phyloP scores from a whole-genome alignment of 2,113 vertebrate species.

The Mionectes macconnelli region DNA sequence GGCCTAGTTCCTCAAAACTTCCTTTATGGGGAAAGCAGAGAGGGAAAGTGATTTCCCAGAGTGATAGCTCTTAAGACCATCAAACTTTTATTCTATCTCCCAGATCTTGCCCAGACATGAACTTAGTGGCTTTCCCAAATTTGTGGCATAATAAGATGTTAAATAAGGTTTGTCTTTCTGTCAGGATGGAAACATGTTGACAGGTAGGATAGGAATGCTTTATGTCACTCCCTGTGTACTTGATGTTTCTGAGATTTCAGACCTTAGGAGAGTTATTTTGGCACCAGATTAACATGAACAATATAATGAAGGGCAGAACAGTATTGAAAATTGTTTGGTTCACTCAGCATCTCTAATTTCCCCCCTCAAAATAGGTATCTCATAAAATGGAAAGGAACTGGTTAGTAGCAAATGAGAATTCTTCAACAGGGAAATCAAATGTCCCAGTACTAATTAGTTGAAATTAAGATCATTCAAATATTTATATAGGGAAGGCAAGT shows the following conservation, averaged over 20 bases:
- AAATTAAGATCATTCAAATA: slow-evolving; percentile 68
- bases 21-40: not conserved
- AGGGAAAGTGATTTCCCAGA: not conserved
- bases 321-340: not conserved
- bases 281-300: not conserved
- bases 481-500: slow-evolving; percentile 59
- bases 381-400: slow-evolving; percentile 2
- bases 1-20: not conserved
- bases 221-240: not conserved
- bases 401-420: slow-evolving; percentile 46
- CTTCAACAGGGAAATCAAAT: slow-evolving; percentile 58
- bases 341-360: not conserved
- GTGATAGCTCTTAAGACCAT: not conserved
- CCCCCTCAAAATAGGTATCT: not conserved
- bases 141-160: not conserved
- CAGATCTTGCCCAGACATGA: not conserved
- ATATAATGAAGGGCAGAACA: not conserved
- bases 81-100: not conserved
- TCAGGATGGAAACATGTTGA: not conserved
- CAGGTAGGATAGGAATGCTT: not conserved
- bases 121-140: not conserved
- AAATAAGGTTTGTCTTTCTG: not conserved
- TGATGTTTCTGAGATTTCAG: not conserved
- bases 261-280: not conserved
- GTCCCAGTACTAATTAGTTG: slow-evolving; percentile 63